A percentile compares a stretch with the other conserved stretches of the same genome.
Evolutionary conservation across 2,888 invertebrate species (phyloP).

Genomic region (Eudasyphora cyanicolor): DNA sequence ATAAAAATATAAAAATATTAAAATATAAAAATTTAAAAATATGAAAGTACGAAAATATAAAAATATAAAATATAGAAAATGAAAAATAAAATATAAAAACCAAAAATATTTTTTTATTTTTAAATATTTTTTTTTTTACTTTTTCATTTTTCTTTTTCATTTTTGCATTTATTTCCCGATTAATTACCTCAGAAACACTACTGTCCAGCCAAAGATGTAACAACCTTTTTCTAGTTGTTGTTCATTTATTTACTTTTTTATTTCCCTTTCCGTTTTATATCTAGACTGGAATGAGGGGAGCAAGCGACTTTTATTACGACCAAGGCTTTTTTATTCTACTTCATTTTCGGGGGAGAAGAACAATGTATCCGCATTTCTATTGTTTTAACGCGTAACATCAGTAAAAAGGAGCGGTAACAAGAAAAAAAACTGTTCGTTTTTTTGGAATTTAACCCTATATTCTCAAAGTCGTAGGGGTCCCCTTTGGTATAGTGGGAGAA

Average conservation of each 20-base stretch:
- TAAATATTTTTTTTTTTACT: too few species aligned
- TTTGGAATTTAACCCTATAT: conserved; percentile 14
- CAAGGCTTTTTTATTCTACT: not conserved
- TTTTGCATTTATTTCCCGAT: too few species aligned
- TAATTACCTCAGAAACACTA: too few species aligned
- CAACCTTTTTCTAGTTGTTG: not conserved
- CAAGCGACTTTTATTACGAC: not conserved
- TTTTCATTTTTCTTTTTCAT: too few species aligned
- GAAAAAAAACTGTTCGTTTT: too few species aligned
- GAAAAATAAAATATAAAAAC: too few species aligned
- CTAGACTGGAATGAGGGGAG: not conserved
- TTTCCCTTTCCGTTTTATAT: not conserved
- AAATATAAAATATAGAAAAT: too few species aligned
- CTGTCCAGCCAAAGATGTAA: not conserved
- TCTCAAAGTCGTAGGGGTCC: not conserved
- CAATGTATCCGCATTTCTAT: not conserved
- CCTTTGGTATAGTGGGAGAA: not conserved
- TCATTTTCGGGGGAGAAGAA: not conserved
- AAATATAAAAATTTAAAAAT: too few species aligned
- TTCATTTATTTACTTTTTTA: conserved; percentile 9
- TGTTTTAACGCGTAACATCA: not conserved
- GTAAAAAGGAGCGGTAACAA: not conserved
- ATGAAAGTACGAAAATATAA: too few species aligned
- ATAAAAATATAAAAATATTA: too few species aligned
- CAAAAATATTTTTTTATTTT: too few species aligned